Percentiles rank a stretch among this genome's conserved stretches.
phyloP scores from a whole-genome alignment of 2,113 vertebrate genomes.

The Leptobrachium ailaonicum region DNA sequence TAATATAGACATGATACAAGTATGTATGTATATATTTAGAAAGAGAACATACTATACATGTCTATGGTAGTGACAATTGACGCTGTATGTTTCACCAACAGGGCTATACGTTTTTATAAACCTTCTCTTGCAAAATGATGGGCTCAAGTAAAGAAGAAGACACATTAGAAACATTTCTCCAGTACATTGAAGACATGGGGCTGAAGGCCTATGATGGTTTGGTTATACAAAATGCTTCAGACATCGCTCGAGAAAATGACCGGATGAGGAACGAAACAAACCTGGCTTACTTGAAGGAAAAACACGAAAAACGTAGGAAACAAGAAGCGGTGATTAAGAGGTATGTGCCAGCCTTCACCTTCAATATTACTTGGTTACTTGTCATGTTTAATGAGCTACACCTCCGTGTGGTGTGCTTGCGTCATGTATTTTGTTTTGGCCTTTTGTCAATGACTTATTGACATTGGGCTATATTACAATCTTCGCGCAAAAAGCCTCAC shows the following conservation, averaged over 20 bases:
- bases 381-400: no score
- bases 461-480: no score
- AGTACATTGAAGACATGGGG: constrained; percentile 92
- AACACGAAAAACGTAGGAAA: constrained; percentile 88
- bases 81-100: constrained; percentile 59
- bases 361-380: no score
- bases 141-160: constrained; percentile 86
- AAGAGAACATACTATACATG: no score
- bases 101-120: constrained; percentile 73
- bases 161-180: constrained; percentile 83
- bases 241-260: constrained; percentile 95
- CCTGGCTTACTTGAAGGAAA: constrained; percentile 91
- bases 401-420: no score
- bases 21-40: no score
- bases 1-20: neutral
- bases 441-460: no score
- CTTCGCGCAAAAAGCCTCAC: no score
- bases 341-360: constrained; percentile 61
- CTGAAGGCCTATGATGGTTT: constrained; percentile 91
- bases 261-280: constrained; percentile 91
- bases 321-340: constrained; percentile 94
- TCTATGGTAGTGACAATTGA: neutral
- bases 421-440: no score
- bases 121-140: constrained; percentile 88
- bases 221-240: constrained; percentile 97